Conservation (phyloP, 2,888 invertebrate species). For the Psylliodes chrysocephalus region DNA sequence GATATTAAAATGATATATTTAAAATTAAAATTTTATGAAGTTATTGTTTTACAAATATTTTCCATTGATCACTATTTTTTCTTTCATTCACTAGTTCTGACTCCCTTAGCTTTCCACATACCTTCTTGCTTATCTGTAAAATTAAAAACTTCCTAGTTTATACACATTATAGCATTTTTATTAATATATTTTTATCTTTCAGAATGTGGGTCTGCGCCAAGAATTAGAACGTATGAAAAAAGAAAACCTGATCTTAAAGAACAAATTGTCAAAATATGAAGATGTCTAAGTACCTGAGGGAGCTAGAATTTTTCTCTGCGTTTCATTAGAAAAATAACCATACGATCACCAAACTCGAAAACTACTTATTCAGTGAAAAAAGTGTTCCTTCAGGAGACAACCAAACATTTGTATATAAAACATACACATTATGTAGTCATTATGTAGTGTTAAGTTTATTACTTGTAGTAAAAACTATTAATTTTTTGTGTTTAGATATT, state of each 20-base stretch:
- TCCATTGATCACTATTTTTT: no score
- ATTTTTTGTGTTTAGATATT: conserved; percentile 39
- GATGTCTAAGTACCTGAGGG: conserved; percentile 72
- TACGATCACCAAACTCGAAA: conserved; percentile 40
- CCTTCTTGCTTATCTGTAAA: no score
- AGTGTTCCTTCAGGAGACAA: conserved; percentile 61
- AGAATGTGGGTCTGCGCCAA: conserved; percentile 91
- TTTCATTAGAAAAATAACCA: conserved; percentile 35
- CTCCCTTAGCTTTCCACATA: no score
- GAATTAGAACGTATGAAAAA: conserved; percentile 91
- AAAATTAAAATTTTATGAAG: no score
- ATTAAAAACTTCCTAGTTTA: no score
- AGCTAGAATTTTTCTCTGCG: conserved; percentile 48
- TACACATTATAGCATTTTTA: no score
- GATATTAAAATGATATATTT: no score
- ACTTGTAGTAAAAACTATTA: conserved; percentile 50
- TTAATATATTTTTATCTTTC: conserved; percentile 59
- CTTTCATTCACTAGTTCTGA: no score
- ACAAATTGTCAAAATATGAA: conserved; percentile 89
- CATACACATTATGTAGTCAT: conserved; percentile 63
- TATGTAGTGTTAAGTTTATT: conserved; percentile 63
- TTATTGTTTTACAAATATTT: no score
- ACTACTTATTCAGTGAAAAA: conserved; percentile 41
- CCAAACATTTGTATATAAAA: conserved; percentile 65
- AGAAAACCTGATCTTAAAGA: conserved; percentile 89